Evolutionary conservation across 2,113 vertebrate species (phyloP), one percentile per base, ranked within the genome.

Genomic region (Trematocara nigrifrons): DNA sequence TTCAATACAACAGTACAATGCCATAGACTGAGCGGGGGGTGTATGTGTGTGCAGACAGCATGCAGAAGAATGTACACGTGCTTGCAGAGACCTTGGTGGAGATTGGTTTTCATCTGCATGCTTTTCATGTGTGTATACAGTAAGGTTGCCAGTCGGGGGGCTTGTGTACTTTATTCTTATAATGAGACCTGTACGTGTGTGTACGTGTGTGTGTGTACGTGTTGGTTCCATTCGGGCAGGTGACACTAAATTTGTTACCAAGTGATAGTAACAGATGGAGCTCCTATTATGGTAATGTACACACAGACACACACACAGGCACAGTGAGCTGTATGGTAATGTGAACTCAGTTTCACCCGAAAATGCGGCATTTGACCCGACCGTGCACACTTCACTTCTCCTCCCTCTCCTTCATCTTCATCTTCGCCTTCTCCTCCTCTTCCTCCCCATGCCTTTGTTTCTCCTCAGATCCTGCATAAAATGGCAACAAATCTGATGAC

Each of bases 341-440:
- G 98, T 99, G 98, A 99, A 99, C 98, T 97, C 93, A 94, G 96
- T 95, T 98, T 99, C 98, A 98, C 98, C 98, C 97, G 96, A 89
- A 95, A 96, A 96, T 89, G 78, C 91, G 91, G 93, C 93, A 69
- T 92, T 96, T 99, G 98, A 99, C 97, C 97, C 96, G 97, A 97
- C 97, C 95, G 86, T 97, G 97, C 96, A 94, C 90, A 92, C 95
- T 96, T 96, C 96, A 93, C 94, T 95, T 93, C 94, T 88, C 93
- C 78, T 78, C 82, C 81, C n/a, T 49, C 83, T 86, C 76, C 42
- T 80, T 42, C 61, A 31, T 82, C 82, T 87, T 80, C 82, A 49
- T 87, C 86, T 38, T 52, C 35, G 54, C n/a, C 79, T 49, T 18
- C 80, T 61, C 77, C 57, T 82, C n/a, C 47, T 86, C 77, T 7